Evolutionary conservation across 2,797 vertebrate genomes (phyloP), one percentile per base, ranked within the genome.

Genomic region (Typhlichthys eigenmanni): DNA sequence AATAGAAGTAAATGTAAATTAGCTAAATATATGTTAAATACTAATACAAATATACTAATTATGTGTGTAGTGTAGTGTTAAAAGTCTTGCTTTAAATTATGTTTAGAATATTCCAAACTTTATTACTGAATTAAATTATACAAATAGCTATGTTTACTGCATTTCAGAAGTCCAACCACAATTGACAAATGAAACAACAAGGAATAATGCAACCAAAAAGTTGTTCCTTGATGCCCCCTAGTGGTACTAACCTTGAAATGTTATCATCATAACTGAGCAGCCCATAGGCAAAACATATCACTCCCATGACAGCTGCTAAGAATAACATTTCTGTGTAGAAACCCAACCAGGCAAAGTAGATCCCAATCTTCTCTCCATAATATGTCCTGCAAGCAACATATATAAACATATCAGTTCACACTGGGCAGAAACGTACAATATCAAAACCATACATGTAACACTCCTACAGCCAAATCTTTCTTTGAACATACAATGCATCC

Each of bases 321-420:
- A 95, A 95, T 24, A 99, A 85, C 97, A 99, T 99, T 86, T 98
- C 95, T 0, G 97, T 99, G 89, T 98, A 99, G 87, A 95, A 99
- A 55, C 97, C 96, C 13, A 99, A 87, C 94, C 97, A 99, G 68
- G 96, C 97, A 72, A 99, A 99, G 89, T 99, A 99, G 82, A 98
- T 98, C 46, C 95, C 96, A 59, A 98, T 96, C 90, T 96, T 98
- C 82, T 99, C 97, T 55, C 97, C 96, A 0, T 95, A 99, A 75
- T 98, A 99, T 69, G 95, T 95, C 87, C 97, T 98, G 84, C 64
- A 80, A 52, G 59, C 58, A 63, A 17, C 47, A 46, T 24, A 57
- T 52, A 62, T 1, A 9, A 76, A 77, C 0, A 2, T 19, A 19
- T 19, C 19, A 19, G 19, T 19, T 48, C 45, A 9, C 65, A 47